Evolutionary conservation across 2,888 invertebrate species (phyloP), one percentile per base, ranked within the genome.

Genomic region (Phytoseiulus persimilis): DNA sequence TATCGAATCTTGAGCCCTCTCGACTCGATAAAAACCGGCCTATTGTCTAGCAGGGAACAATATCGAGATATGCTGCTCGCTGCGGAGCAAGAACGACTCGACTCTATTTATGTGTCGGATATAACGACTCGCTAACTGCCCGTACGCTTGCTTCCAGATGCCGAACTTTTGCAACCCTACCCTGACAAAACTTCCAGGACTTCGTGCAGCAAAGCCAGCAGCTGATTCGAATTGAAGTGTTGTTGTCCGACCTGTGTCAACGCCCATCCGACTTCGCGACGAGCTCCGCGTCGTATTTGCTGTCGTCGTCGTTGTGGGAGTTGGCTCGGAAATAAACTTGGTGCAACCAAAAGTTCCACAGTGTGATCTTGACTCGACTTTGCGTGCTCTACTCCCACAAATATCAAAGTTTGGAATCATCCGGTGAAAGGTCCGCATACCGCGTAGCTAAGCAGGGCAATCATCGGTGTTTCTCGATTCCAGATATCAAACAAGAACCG

Each of bases 1-100:
- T 65, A 65, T 65, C 65, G 65, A 65, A 65, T 65, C 65, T 65
- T 65, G 65, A 65, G 65, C 65, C 65, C 65, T 65, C 65, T 65
- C 65, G 65, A 65, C 65, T 65, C 65, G 65, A 65, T 65, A 65
- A 65, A 65, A 65, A 65, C 39, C 65, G 65, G 65, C 65, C 65
- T 65, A 65, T 65, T 65, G 65, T 65, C 65, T 65, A 65, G 65
- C 65, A 65, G 23, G 23, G 65, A 65, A 65, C 65, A 65, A 65
- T 65, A 65, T 65, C 65, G 65, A 65, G 65, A 65, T 65, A 65
- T 65, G 65, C 18, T 28, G 65, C 18, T 65, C 65, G 18, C 65
- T 65, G 65, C 65, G 65, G 65, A 65, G 65, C 1, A 65, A 65
- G 23, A 65, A 28, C 65, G 65, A 65, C 65, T 65, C 65, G 1